Conservation (phyloP, 2,797 vertebrate species). For the Onychomys leucogaster region DNA sequence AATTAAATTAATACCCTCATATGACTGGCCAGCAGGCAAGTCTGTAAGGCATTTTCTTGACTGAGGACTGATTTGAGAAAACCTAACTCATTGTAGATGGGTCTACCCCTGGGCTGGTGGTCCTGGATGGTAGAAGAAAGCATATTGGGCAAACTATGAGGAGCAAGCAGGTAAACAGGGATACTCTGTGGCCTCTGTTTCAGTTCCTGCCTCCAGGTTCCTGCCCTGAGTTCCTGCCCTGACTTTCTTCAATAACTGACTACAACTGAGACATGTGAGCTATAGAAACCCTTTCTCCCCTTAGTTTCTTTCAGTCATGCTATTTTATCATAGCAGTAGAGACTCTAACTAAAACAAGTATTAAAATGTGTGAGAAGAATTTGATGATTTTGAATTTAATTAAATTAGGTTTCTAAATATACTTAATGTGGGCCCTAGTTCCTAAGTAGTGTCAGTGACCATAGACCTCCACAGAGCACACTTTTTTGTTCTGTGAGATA, state of each 20-base stretch:
- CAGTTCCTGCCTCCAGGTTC: not conserved
- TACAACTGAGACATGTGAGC: not conserved
- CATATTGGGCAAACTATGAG: not conserved
- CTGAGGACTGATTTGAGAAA: not conserved
- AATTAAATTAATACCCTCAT: too few species aligned
- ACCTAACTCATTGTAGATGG: too few species aligned
- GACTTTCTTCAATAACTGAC: not conserved
- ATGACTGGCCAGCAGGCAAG: not conserved
- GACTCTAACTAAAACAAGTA: not conserved
- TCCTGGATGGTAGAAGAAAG: not conserved
- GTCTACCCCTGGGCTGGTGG: not conserved
- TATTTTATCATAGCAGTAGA: not conserved
- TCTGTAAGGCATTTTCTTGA: not conserved
- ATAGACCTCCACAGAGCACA: not conserved
- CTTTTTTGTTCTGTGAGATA: not conserved
- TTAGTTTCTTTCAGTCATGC: not conserved
- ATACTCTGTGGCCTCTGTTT: not conserved
- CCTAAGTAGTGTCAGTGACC: not conserved
- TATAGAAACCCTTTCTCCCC: not conserved
- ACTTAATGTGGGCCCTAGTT: not conserved
- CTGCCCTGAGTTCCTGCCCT: not conserved
- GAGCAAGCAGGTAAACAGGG: not conserved
- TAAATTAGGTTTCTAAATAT: conserved; percentile 15
- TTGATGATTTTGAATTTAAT: conserved; percentile 38
- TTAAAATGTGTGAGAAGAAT: not conserved